Conservation (phyloP, 2,797 vertebrate genomes). For the Hypotaenidia philippensis region DNA sequence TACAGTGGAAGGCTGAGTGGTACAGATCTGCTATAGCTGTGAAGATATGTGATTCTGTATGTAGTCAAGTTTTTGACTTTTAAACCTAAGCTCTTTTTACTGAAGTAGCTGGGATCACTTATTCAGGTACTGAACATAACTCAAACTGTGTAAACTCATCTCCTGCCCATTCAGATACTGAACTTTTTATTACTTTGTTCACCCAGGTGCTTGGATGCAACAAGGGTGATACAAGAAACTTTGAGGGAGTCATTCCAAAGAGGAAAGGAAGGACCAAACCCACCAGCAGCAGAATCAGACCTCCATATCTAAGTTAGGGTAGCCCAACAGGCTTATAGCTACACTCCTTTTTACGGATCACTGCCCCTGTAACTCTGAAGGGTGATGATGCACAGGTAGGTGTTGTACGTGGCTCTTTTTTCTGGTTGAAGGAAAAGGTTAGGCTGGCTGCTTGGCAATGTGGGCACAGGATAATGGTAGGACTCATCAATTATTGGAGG, state of each 20-base stretch:
- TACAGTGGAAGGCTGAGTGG: background rate
- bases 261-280: background rate
- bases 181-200: background rate
- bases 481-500: background rate
- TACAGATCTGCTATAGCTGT: background rate
- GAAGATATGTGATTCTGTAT: background rate
- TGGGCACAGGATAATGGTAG: background rate
- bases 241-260: background rate
- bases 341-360: background rate
- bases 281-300: rapidly evolving
- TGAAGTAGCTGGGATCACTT: background rate
- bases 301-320: background rate
- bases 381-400: too few species aligned
- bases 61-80: background rate
- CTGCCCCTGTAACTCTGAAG: background rate
- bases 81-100: background rate
- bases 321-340: background rate
- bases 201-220: background rate
- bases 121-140: background rate
- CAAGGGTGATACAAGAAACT: background rate
- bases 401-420: background rate
- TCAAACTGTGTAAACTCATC: background rate
- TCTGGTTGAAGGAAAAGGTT: background rate
- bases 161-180: rapidly evolving
- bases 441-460: background rate